Base-by-base conservation (phyloP, 2,113 vertebrate genomes). In the Caranx ignobilis region DNA sequence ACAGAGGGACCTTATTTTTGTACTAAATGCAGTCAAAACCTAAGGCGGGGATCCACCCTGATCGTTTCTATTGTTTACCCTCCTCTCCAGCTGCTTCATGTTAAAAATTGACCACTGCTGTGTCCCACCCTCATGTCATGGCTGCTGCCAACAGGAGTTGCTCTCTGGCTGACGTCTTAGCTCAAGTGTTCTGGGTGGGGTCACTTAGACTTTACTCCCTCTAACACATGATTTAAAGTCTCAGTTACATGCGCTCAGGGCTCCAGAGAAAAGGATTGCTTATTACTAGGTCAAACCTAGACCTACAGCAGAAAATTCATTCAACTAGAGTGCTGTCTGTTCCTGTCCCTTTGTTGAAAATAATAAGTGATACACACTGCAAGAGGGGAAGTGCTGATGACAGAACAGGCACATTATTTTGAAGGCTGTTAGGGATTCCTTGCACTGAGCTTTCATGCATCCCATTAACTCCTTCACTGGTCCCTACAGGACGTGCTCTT, bases 111-210 rank as follows among this genome's bases (percentile, higher is more conserved):
- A 83, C 76, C 75, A n/a, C n/a, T 48, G 50, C 12, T 55, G 60
- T n/a, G 34, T 70, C 63, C 81, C 86, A 80, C 78, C 88, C 84
- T 73, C 57, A 55, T 31, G 43, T 82, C 69, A 32, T 11, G n/a
- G 21, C n/a, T 74, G 43, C 18, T 69, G 79, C 54, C 75, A 82
- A 66, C 19, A 34, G 6, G 18, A 81, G 71, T 77, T 70, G 68
- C 19, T 54, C 19, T 3, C 39, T 4, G 4, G 66, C 8, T 75
- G 54, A 77, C 37, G 39, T 77, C 55, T 26, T n/a, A 21, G 55
- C 47, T 74, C 62, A 43, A 41, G 69, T 82, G 68, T 56, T 66
- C 57, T 41, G 85, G 89, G 87, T 60, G 83, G 75, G 63, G 66
- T 73, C 62, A 11, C 39, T 73, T 59, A 41, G 74, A 73, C 19